Evolutionary conservation across 2,888 invertebrate species (phyloP), one percentile per base, ranked within the genome.

Genomic region (Ptychoptera contaminata): DNA sequence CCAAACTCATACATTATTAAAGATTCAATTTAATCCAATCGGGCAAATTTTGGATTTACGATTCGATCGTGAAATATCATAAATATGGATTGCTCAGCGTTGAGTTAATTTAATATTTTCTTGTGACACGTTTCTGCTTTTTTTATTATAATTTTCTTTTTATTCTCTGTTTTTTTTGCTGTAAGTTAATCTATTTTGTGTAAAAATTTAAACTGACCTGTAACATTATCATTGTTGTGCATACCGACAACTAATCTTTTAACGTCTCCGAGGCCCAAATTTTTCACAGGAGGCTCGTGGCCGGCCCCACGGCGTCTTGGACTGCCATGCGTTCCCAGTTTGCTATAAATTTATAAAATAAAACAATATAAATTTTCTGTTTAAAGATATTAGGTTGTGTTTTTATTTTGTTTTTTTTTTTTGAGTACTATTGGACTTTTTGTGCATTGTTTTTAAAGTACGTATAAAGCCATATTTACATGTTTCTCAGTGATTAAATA

Each of bases 261-360:
- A 12, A 47, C 47, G 37, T 47, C 47, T 45, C 47, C 47, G 47
- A 47, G 47, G 47, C 47, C 47, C 29, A 47, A 45, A 16, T 39
- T 39, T 41, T 47, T 47, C 41, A 47, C 47, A 43, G 47, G 45
- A 12, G 43, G 45, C 36, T 47, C 45, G 29, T 47, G 45, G 30
- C 45, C 45, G 37, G 45, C 30, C 16, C 40, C 40, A 16, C 47
- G 39, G n/a, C 47, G 47, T 29, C 47, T 42, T 16, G 45, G 45
- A 40, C 43, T 45, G 32, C 47, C 47, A 47, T 47, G 47, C n/a
- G 47, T 47, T 42, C 47, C 47, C 47, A 47, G 47, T 38, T 47
- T 47, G 47, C 47, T 45, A 37, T 11, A 41, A 46, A 16, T 6
- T 23, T 16, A 14, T 42, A 40, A 29, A 35, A 40, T 36, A 36